These are phyloP conservation scores for Hippocampus abdominalis DNA, from an alignment of 2,113 vertebrate genomes.

Conservation along the genomic window DNA sequence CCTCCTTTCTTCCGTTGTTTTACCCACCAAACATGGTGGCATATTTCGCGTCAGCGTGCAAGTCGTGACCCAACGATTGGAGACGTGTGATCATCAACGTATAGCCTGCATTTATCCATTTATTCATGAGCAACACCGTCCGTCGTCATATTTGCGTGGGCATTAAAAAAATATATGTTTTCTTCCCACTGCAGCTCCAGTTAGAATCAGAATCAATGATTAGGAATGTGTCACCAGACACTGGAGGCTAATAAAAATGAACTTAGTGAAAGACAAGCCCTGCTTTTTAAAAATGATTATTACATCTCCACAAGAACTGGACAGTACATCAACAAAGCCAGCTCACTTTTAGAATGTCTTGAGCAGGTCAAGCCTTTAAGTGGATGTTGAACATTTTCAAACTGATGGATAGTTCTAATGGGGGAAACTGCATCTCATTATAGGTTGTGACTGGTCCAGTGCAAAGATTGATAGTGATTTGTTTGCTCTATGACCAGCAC, in stretches of 20 bases:
- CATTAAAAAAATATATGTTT: not conserved
- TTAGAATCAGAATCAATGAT: not conserved
- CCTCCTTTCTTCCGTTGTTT: constrained; percentile 45
- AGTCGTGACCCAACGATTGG: constrained; percentile 5
- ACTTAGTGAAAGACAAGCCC: not conserved
- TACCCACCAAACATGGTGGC: constrained; percentile 26
- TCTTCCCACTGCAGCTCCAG: too few relatives aligned
- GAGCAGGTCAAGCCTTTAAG: not conserved
- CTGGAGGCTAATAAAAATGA: constrained; percentile 1
- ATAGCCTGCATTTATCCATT: not conserved
- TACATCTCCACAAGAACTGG: not conserved
- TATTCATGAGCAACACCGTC: not conserved
- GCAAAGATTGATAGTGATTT: constrained; percentile 66
- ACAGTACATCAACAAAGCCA: not conserved
- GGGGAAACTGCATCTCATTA: constrained; percentile 53
- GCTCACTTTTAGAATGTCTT: not conserved
- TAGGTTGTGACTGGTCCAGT: constrained; percentile 28
- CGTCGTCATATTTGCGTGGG: constrained; percentile 2
- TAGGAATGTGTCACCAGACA: constrained; percentile 9
- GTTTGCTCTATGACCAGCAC: constrained; percentile 58
- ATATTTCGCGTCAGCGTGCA: constrained; percentile 9
- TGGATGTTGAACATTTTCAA: not conserved
- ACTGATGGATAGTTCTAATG: not conserved
- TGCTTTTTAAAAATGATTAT: not conserved
- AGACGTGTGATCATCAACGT: not conserved